phyloP scores from a whole-genome alignment of 2,113 vertebrate species.

The Apus apus region DNA sequence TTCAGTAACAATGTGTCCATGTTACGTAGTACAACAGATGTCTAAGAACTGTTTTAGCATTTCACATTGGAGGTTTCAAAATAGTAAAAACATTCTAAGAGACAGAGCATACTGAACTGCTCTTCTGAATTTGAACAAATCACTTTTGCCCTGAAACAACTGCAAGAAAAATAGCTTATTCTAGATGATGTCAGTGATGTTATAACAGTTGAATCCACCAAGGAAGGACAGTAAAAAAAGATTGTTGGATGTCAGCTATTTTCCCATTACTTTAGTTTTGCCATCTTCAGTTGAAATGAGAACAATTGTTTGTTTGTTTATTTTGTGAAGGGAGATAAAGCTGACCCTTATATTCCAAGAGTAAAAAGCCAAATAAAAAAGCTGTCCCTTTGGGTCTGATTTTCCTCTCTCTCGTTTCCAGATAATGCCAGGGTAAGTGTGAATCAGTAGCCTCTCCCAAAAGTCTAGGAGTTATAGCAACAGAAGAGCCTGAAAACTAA shows the following conservation, averaged over 20 bases:
- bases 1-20: accelerated
- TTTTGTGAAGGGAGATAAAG: background rate
- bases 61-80: background rate
- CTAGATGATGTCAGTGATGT: background rate
- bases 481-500: background rate
- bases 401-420: background rate
- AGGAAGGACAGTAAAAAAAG: background rate
- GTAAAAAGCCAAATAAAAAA: background rate
- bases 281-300: background rate
- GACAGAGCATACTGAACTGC: background rate
- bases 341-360: background rate
- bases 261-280: background rate
- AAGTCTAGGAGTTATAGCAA: background rate
- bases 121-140: background rate
- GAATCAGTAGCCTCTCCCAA: background rate
- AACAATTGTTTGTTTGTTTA: background rate
- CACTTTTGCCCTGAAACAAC: background rate
- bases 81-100: background rate
- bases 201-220: background rate
- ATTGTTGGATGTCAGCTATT: background rate
- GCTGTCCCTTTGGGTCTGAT: accelerated
- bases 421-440: background rate
- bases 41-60: background rate
- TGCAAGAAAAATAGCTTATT: background rate
- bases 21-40: background rate